phyloP scores from a whole-genome alignment of 2,797 vertebrate species.

The Bradypodion ventrale region DNA sequence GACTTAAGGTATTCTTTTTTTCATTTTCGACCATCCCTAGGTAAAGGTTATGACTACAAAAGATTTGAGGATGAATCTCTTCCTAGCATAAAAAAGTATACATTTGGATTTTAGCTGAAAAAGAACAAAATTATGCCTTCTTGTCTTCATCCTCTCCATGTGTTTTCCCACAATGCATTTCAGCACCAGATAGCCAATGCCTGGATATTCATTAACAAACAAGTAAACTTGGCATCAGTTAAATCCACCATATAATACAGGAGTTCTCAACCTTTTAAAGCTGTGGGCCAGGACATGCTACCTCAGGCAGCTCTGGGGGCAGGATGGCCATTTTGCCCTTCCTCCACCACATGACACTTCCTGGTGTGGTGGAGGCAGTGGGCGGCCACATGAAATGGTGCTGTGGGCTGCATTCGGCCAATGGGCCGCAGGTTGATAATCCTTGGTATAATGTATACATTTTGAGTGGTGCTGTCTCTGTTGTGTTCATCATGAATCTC shows the following conservation, averaged over 20 bases:
- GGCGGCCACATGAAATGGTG: no score
- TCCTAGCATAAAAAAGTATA: background rate
- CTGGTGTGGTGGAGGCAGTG: no score
- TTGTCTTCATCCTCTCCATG: background rate
- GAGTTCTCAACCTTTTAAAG: no score
- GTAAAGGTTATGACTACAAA: background rate
- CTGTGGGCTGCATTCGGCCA: no score
- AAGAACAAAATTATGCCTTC: slow-evolving; percentile 34
- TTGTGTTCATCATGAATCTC: background rate
- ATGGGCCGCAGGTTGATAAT: no score
- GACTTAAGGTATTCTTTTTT: background rate
- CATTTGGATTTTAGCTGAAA: background rate
- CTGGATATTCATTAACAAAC: slow-evolving; percentile 3
- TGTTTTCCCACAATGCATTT: slow-evolving; percentile 22
- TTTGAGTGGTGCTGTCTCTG: background rate
- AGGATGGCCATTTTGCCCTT: no score
- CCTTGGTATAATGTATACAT: background rate
- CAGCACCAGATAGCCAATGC: background rate
- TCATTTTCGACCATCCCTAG: background rate
- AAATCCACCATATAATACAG: background rate
- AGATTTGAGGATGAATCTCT: background rate
- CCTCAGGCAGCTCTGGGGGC: no score
- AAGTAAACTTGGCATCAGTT: slow-evolving; percentile 19
- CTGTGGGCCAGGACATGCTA: no score
- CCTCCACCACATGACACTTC: no score